Conservation (phyloP, 2,888 invertebrate genomes). For the Embidobia sp. region DNA sequence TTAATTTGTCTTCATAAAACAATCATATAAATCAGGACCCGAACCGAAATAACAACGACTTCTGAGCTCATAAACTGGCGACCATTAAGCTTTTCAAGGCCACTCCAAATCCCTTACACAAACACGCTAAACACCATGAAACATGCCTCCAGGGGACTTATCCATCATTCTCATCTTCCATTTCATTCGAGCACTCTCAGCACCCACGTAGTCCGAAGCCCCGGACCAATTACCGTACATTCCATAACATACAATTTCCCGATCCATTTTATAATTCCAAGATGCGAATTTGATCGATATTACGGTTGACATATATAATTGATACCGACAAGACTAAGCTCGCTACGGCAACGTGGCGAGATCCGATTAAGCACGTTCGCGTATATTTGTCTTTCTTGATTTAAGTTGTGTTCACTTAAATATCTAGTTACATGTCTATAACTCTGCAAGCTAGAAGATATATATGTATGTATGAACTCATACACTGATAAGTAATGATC, state of each 20-base stretch:
- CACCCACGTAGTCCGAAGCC: slow-evolving; percentile 11
- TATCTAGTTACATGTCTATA: too few species aligned
- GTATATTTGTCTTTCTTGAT: neutral
- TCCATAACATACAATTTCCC: slow-evolving; percentile 44
- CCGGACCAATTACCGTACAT: slow-evolving; percentile 32
- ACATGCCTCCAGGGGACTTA: slow-evolving; percentile 22
- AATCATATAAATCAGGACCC: too few species aligned
- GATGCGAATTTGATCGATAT: slow-evolving; percentile 39
- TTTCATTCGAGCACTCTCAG: slow-evolving; percentile 10
- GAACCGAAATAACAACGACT: neutral
- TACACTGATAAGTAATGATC: too few species aligned
- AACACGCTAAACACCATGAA: slow-evolving; percentile 21
- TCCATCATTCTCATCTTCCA: slow-evolving; percentile 44
- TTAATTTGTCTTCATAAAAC: too few species aligned
- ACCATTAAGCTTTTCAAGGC: slow-evolving; percentile 28
- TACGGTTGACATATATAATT: slow-evolving; percentile 31
- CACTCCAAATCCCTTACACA: slow-evolving; percentile 8
- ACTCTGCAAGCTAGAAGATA: too few species aligned
- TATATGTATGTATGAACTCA: too few species aligned
- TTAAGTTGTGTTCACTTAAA: neutral
- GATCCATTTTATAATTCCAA: slow-evolving; percentile 32
- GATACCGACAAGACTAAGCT: neutral
- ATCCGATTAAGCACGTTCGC: neutral
- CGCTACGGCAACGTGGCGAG: neutral
- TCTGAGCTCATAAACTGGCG: neutral